phyloP scores from a whole-genome alignment of 1,140 invertebrate species.

The Ptiloglossa arizonensis region DNA sequence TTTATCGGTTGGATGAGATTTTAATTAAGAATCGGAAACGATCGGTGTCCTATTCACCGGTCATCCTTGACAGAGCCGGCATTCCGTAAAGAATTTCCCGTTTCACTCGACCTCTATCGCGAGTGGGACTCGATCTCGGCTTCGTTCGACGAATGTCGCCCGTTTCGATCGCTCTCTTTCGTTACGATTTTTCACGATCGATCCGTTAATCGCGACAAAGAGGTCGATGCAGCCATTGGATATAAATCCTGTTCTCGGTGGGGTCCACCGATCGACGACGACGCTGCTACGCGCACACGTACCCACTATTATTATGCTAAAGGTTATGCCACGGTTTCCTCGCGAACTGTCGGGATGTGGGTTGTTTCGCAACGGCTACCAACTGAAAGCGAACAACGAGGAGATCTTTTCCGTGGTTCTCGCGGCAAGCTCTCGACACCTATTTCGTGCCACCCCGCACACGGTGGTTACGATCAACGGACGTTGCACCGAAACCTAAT shows the following conservation, averaged over 20 bases:
- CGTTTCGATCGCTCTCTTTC: too few relatives aligned
- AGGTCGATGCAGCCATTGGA: not conserved
- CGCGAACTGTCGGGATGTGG: not conserved
- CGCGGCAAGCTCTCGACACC: too few relatives aligned
- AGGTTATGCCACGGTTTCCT: constrained; percentile 19
- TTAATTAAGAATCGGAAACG: constrained; percentile 42
- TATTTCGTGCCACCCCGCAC: too few relatives aligned
- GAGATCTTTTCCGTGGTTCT: too few relatives aligned
- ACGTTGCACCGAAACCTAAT: too few relatives aligned
- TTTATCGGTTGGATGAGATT: constrained; percentile 9
- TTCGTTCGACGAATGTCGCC: not conserved
- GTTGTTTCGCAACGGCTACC: constrained; percentile 2
- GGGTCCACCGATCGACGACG: not conserved
- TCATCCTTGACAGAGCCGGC: constrained; percentile 65
- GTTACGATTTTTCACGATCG: too few relatives aligned
- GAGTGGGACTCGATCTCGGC: not conserved
- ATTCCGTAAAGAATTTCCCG: constrained; percentile 65
- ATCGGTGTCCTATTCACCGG: constrained; percentile 39
- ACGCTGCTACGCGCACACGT: not conserved
- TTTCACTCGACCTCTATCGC: constrained; percentile 45
- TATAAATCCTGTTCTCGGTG: not conserved
- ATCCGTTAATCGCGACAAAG: too few relatives aligned
- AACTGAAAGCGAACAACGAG: not conserved
- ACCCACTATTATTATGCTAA: constrained; percentile 4
- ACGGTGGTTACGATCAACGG: too few relatives aligned